A percentile compares a stretch with the other conserved stretches of the same genome.
Conservation (phyloP, 2,113 vertebrate species). For the Corydoras sp. region DNA sequence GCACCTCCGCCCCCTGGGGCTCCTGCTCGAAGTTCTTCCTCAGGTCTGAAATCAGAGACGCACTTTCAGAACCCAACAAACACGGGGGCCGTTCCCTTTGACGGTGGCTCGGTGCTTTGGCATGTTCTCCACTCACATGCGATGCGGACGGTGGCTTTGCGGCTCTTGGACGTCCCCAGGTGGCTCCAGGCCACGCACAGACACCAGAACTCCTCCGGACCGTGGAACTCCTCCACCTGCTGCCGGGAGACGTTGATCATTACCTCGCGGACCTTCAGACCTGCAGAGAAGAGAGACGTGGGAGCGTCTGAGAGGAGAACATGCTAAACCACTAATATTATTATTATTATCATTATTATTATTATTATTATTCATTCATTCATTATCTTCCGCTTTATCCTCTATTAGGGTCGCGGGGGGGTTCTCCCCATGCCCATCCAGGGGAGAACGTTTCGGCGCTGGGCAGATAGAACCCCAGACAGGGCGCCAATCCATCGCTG, state of each 20-base stretch:
- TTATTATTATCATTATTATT: no score
- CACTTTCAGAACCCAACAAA: background rate
- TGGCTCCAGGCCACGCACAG: conserved; percentile 96
- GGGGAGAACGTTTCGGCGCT: no score
- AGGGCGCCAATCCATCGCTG: no score
- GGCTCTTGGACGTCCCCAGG: conserved; percentile 91
- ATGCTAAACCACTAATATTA: no score
- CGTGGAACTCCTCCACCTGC: conserved; percentile 95
- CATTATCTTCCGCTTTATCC: no score
- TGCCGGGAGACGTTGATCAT: conserved; percentile 93
- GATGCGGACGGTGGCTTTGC: conserved; percentile 89
- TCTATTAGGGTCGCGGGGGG: no score
- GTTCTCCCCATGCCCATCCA: no score
- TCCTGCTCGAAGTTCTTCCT: conserved; percentile 97
- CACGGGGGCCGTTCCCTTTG: no score
- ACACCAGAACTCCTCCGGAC: conserved; percentile 94
- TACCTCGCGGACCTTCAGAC: conserved; percentile 85
- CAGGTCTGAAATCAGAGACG: conserved; percentile 71
- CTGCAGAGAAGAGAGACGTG: conserved; percentile 57
- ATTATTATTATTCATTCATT: no score
- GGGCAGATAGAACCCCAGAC: no score
- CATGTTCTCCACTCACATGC: conserved; percentile 98
- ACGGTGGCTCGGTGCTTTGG: no score
- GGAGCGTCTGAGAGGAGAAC: no score
- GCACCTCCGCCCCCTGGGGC: conserved; percentile 91